Evolutionary conservation across 1,140 invertebrate species (phyloP).

Genomic region (Halesus radiatus): DNA sequence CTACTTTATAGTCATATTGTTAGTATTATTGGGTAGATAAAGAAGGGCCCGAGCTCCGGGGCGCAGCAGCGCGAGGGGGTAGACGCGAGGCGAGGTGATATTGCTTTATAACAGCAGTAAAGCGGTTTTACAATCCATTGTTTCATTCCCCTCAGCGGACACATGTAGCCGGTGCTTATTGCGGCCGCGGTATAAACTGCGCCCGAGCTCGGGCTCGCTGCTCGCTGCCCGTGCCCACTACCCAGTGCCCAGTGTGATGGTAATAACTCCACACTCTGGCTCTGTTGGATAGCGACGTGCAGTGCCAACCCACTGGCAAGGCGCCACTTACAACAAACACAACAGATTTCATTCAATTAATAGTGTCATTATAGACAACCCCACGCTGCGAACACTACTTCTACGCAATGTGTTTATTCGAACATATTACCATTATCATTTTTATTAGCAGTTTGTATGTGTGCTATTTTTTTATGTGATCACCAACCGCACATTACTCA

Average conservation of each 20-base stretch:
- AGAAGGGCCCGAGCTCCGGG: not conserved
- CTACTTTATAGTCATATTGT: too few relatives aligned
- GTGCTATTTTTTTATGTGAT: not conserved
- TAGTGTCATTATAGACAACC: constrained; percentile 19
- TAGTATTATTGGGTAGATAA: not conserved
- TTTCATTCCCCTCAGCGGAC: constrained; percentile 51
- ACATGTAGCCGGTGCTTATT: constrained; percentile 42
- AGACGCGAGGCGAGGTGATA: constrained; percentile 8
- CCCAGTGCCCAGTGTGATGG: too few relatives aligned
- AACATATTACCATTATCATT: constrained; percentile 2
- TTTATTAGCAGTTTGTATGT: constrained; percentile 6
- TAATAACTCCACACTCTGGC: not conserved
- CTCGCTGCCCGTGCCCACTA: not conserved
- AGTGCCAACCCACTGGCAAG: constrained; percentile 6
- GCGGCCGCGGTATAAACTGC: constrained; percentile 26
- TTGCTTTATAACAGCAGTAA: constrained; percentile 52
- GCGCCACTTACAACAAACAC: constrained; percentile 32
- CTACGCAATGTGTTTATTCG: constrained; percentile 19
- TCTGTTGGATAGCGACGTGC: constrained; percentile 2
- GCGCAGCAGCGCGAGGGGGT: not conserved
- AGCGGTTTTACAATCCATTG: constrained; percentile 53
- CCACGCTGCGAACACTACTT: not conserved
- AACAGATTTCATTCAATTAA: constrained; percentile 39
- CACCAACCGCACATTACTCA: not conserved
- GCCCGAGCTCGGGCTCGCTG: not conserved